Base-by-base conservation (phyloP, 1,140 invertebrate species). In the Lepidurus apus region DNA sequence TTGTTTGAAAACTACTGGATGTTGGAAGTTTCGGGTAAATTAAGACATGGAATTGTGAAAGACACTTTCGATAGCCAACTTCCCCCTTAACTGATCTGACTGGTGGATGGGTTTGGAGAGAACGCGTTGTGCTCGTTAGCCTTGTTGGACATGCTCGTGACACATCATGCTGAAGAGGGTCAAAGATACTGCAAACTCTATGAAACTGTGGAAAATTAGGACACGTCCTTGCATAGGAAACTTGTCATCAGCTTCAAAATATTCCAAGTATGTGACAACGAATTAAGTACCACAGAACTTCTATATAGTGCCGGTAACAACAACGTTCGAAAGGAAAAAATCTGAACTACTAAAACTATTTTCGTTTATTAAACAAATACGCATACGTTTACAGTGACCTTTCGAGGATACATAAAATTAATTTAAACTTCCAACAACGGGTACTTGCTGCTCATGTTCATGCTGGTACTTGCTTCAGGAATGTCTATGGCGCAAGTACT, bases 131-230 rank as follows among this genome's bases (percentile, higher is more conserved):
- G 17, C 53, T 21, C 53, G 21, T 65, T 65, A 65, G 53, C 53
- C 34, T 65, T 65, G n/a, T 65, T 65, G 53, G 53, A 65, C 53
- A 65, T 65, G 53, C 53, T 65, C 53, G 53, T 65, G 53, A 65
- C 53, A 65, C 53, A 65, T 65, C 53, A 65, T 65, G 53, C 53
- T n/a, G 53, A 65, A 65, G 53, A 65, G 53, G 53, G 53, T 65
- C 53, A 65, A 65, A 65, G 53, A 65, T 65, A n/a, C 53, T 17
- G 53, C 53, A 65, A 65, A 65, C 53, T 65, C 17, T n/a, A 13
- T 65, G 53, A 65, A 65, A 65, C 53, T 65, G 53, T 65, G 53
- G 21, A 65, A 65, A 65, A 65, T 65, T 65, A 65, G 53, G 53
- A 65, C 53, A 65, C 53, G 53, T 65, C 53, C 53, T 65, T 65